phyloP scores from a whole-genome alignment of 2,888 invertebrate genomes.

The Myopa tessellatipennis region DNA sequence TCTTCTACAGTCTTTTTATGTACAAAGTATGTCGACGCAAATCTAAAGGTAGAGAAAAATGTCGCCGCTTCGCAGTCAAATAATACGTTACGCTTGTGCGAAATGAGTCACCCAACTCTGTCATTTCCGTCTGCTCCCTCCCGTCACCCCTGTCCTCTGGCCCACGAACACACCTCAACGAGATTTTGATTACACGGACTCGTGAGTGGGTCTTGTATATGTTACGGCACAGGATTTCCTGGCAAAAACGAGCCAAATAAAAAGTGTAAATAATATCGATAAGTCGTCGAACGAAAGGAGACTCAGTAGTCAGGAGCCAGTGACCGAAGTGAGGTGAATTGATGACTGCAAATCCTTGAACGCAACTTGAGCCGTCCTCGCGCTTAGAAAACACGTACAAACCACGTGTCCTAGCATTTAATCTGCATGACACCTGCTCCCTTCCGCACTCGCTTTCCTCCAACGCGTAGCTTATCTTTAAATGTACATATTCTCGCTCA shows the following conservation, averaged over 20 bases:
- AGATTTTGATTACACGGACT: constrained; percentile 30
- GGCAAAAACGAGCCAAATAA: constrained; percentile 16
- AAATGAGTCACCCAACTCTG: no score
- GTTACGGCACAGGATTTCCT: neutral
- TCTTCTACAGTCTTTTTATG: no score
- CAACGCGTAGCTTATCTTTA: no score
- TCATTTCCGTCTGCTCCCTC: neutral
- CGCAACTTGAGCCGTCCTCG: neutral
- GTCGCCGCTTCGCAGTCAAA: no score
- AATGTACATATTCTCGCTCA: no score
- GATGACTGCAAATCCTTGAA: no score
- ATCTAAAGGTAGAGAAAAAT: no score
- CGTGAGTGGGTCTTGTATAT: neutral
- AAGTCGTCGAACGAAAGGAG: constrained; percentile 5
- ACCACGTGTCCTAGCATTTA: neutral
- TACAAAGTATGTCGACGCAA: no score
- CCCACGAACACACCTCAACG: constrained; percentile 5
- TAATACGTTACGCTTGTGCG: no score
- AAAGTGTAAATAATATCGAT: constrained; percentile 32
- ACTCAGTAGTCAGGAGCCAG: neutral
- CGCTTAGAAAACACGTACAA: neutral
- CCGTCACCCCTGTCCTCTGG: neutral
- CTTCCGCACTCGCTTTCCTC: no score
- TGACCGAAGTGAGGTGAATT: no score
- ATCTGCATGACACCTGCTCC: neutral